A percentile compares a stretch with the other conserved stretches of the same genome.
Conservation (phyloP, 2,797 vertebrate species). For the Melanotaenia pygmaea region DNA sequence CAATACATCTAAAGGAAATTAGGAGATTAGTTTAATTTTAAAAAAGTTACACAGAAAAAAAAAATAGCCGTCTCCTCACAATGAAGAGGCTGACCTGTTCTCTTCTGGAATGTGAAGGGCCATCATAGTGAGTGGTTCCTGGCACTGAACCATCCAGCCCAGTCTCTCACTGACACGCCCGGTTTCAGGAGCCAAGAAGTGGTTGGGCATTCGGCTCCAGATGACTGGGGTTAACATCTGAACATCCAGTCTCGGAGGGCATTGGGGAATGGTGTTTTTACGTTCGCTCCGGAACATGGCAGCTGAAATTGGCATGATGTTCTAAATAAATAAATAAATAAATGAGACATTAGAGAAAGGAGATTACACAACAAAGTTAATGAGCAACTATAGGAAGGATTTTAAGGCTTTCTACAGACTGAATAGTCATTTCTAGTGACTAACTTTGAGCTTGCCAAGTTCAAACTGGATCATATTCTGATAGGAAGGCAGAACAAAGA, state of each 20-base stretch:
- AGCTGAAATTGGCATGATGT: conserved; percentile 95
- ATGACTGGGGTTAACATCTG: conserved; percentile 92
- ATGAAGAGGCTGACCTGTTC: conserved; percentile 83
- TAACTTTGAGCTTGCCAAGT: conserved; percentile 92
- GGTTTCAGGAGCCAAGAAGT: conserved; percentile 86
- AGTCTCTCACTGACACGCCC: conserved; percentile 85
- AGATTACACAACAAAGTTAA: background rate
- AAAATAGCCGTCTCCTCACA: background rate
- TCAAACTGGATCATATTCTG: conserved; percentile 94
- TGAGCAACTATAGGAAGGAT: background rate
- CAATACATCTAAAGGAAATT: conserved; percentile 86
- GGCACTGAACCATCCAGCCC: conserved; percentile 90
- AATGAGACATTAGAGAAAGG: background rate
- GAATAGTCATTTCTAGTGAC: conserved; percentile 4
- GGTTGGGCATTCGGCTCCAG: conserved; percentile 96
- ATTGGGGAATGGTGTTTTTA: conserved; percentile 92
- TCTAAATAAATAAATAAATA: conserved; percentile 74
- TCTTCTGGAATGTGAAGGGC: conserved; percentile 95
- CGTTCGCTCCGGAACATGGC: conserved; percentile 96
- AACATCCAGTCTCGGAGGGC: conserved; percentile 88
- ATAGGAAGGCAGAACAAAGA: conserved; percentile 89
- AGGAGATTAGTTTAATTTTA: background rate
- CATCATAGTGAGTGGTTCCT: conserved; percentile 93
- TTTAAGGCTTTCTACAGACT: background rate
- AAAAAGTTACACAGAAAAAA: conserved; percentile 1